Evolutionary conservation across 2,113 vertebrate species (phyloP).

Genomic region (Campylorhamphus procurvoides): DNA sequence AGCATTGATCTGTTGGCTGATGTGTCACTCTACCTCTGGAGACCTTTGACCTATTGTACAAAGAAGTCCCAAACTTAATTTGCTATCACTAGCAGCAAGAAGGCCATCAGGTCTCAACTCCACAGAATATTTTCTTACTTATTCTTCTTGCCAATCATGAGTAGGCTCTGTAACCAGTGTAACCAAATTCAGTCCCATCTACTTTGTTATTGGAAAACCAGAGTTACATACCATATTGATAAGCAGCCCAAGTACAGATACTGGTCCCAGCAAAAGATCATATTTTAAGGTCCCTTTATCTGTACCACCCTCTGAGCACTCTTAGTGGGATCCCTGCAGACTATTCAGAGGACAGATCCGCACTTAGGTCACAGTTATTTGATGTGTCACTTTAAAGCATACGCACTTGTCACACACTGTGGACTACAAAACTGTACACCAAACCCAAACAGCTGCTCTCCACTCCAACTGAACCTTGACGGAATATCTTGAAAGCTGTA

Average conservation of each 20-base stretch:
- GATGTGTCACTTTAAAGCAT: background rate
- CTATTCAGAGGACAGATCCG: background rate
- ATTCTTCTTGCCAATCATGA: constrained; percentile 54
- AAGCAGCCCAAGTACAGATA: background rate
- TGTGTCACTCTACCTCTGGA: background rate
- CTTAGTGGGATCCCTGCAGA: background rate
- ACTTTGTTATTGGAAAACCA: constrained; percentile 54
- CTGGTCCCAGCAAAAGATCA: background rate
- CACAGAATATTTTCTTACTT: background rate
- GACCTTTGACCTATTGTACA: background rate
- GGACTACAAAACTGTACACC: background rate
- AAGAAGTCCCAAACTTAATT: background rate
- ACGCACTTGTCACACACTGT: rapidly evolving
- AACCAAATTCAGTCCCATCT: background rate
- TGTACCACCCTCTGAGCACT: background rate
- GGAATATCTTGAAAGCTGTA: background rate
- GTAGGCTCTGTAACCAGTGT: background rate
- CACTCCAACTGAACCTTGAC: background rate
- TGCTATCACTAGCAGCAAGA: background rate
- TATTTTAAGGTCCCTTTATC: background rate
- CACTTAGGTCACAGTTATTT: background rate
- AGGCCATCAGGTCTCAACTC: background rate
- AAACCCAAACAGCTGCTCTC: background rate
- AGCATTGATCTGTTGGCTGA: background rate
- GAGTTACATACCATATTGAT: background rate